These are phyloP conservation scores for Pachycephus smyrnensis DNA, from an alignment of 2,888 invertebrate genomes.

Conservation along the genomic window DNA sequence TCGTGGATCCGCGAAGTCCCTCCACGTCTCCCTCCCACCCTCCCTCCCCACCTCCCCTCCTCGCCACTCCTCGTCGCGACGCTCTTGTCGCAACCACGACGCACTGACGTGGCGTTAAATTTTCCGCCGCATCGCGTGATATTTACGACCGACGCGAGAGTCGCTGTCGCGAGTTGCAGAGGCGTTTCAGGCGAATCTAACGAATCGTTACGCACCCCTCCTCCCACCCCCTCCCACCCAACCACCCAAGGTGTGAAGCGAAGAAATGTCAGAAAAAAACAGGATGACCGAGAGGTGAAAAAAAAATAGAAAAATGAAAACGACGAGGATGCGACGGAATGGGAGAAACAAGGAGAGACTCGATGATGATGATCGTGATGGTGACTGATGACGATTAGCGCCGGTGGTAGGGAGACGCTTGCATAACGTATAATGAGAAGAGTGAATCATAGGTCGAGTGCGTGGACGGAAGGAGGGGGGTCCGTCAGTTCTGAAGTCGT, in stretches of 20 bases:
- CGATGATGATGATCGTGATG: neutral
- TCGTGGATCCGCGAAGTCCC: neutral
- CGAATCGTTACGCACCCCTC: neutral
- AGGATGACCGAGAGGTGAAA: neutral
- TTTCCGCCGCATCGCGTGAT: conserved; percentile 32
- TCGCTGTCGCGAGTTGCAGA: conserved; percentile 2
- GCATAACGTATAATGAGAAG: neutral
- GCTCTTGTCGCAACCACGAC: conserved; percentile 13
- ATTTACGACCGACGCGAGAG: conserved; percentile 23
- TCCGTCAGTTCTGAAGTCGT: neutral
- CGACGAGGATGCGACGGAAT: neutral
- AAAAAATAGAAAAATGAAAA: neutral
- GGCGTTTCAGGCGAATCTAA: neutral
- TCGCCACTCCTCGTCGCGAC: neutral
- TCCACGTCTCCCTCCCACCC: conserved; percentile 8
- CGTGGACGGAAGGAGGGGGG: too few species aligned
- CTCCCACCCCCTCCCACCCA: too few species aligned
- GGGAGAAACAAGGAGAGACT: neutral
- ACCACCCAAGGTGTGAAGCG: too few species aligned
- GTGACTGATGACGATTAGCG: neutral
- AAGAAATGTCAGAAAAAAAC: neutral
- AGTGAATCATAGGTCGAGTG: conserved; percentile 3
- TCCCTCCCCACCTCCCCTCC: neutral
- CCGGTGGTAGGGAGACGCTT: neutral
- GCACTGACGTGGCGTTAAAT: conserved; percentile 44